phyloP scores from a whole-genome alignment of 2,113 vertebrate genomes.

The Poeciliopsis turrubarensis region DNA sequence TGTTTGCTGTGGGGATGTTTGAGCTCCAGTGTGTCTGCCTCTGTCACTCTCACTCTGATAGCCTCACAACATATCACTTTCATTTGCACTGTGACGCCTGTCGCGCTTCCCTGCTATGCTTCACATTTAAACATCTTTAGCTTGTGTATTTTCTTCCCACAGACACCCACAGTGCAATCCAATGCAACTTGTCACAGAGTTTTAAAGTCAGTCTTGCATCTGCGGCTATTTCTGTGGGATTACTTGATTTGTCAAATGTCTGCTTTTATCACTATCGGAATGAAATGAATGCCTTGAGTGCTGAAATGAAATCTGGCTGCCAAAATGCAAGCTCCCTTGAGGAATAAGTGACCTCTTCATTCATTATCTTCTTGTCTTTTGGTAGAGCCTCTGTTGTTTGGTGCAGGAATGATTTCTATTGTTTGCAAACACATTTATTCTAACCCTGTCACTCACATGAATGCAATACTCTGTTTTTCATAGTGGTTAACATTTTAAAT shows the following conservation, averaged over 20 bases:
- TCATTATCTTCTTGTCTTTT: neutral
- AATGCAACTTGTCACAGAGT: conserved; percentile 15
- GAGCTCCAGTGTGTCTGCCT: conserved; percentile 22
- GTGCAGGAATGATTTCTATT: neutral
- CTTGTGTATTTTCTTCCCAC: conserved; percentile 1
- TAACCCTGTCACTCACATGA: neutral
- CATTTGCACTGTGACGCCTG: conserved; percentile 39
- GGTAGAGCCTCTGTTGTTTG: neutral
- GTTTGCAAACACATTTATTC: neutral
- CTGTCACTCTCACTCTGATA: conserved; percentile 38
- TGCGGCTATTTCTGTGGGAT: conserved; percentile 22
- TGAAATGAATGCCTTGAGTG: conserved; percentile 41
- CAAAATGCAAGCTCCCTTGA: conserved; percentile 45
- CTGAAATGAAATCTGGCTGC: conserved; percentile 59
- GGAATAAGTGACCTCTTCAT: conserved; percentile 64
- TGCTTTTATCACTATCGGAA: conserved; percentile 48
- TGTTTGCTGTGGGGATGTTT: conserved; percentile 45
- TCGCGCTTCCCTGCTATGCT: conserved; percentile 17
- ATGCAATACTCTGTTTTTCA: neutral
- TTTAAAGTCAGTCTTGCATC: conserved; percentile 13
- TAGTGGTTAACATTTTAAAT: neutral
- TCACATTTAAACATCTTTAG: conserved; percentile 35
- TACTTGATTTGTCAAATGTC: conserved; percentile 37
- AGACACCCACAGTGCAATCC: neutral
- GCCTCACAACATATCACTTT: conserved; percentile 36